Evolutionary conservation across 2,113 vertebrate species (phyloP).

Genomic region (Tapirus terrestris): DNA sequence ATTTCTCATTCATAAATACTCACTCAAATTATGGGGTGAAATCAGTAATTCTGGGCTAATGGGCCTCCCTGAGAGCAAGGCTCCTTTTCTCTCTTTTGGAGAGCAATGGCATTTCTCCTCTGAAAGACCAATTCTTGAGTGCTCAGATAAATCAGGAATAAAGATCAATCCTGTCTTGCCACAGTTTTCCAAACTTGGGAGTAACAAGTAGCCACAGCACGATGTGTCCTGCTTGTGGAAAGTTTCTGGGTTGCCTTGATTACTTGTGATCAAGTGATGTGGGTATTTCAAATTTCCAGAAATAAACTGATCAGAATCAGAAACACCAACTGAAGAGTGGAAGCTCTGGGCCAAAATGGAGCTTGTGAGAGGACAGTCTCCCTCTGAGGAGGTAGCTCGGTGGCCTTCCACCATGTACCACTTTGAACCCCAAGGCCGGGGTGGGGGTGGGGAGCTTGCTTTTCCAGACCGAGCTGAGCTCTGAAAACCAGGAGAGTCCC

Average conservation of each 20-base stretch:
- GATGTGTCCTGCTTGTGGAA: constrained; percentile 17
- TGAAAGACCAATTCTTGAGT: not conserved
- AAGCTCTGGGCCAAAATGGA: not conserved
- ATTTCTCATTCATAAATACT: not conserved
- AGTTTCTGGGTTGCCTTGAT: constrained; percentile 35
- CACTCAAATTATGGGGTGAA: not conserved
- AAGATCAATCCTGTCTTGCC: not conserved
- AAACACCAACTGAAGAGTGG: not conserved
- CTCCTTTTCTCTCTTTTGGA: not conserved
- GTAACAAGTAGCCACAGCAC: not conserved
- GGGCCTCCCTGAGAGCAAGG: not conserved
- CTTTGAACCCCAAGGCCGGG: not conserved
- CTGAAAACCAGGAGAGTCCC: not conserved
- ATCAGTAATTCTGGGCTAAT: not conserved
- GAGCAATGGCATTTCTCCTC: not conserved
- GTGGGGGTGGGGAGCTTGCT: not conserved
- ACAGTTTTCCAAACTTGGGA: not conserved
- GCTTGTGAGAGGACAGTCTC: not conserved
- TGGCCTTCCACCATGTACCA: not conserved
- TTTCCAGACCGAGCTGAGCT: not conserved
- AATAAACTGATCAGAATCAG: constrained; percentile 41
- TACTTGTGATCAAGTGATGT: constrained; percentile 31
- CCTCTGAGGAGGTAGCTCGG: not conserved
- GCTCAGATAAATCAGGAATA: not conserved
- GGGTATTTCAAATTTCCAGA: constrained; percentile 42